Conservation (phyloP, 2,888 invertebrate species). For the Drosophila merina region DNA sequence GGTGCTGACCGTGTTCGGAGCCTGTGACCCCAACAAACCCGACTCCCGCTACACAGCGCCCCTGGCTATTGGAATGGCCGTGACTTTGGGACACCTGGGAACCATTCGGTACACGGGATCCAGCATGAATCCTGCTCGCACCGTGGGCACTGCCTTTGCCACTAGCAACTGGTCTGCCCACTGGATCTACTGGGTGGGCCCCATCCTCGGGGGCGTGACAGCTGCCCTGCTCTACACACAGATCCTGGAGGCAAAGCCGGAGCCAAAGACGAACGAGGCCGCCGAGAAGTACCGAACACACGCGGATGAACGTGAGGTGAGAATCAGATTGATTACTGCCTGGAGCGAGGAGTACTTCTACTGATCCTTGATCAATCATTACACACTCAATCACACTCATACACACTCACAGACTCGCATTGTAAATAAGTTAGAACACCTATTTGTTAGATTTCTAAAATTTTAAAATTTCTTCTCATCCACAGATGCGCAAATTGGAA, state of each 20-base stretch:
- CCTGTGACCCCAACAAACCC: slow-evolving; percentile 84
- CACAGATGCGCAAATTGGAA: slow-evolving; percentile 80
- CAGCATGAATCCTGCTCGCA: slow-evolving; percentile 96
- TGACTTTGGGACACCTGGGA: slow-evolving; percentile 92
- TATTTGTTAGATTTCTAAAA: slow-evolving; percentile 2
- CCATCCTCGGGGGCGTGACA: slow-evolving; percentile 91
- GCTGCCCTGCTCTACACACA: slow-evolving; percentile 90
- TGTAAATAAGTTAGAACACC: slow-evolving; percentile 15
- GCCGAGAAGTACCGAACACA: slow-evolving; percentile 83
- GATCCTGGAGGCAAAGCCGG: slow-evolving; percentile 77
- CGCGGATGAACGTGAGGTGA: slow-evolving; percentile 89
- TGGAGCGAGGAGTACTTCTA: slow-evolving; percentile 72
- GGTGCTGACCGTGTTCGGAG: slow-evolving; percentile 94
- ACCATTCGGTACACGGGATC: slow-evolving; percentile 94
- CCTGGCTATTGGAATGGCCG: slow-evolving; percentile 94
- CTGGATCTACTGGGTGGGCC: slow-evolving; percentile 97
- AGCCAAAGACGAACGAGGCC: slow-evolving; percentile 68
- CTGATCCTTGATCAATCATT: slow-evolving; percentile 39
- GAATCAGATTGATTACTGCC: slow-evolving; percentile 58
- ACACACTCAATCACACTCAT: slow-evolving; percentile 24
- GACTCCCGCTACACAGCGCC: slow-evolving; percentile 93
- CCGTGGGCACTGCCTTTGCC: slow-evolving; percentile 93
- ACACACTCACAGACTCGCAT: slow-evolving; percentile 14
- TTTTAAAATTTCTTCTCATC: slow-evolving; percentile 30
- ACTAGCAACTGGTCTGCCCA: slow-evolving; percentile 90